A percentile compares a stretch with the other conserved stretches of the same genome.
Conservation (phyloP, 2,113 vertebrate genomes). For the Poeciliopsis retropinna region DNA sequence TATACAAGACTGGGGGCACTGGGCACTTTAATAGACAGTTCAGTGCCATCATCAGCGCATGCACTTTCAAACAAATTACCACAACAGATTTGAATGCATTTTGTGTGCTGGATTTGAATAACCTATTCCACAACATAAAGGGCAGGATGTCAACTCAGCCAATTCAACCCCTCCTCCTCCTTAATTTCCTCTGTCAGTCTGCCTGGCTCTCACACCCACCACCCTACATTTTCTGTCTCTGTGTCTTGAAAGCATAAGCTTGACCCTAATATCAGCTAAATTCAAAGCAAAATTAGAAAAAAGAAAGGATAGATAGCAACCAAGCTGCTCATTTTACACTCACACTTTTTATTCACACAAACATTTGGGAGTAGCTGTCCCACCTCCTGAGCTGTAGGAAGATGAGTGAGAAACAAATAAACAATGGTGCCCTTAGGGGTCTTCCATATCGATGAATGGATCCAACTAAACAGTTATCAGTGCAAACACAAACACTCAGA, state of each 20-base stretch:
- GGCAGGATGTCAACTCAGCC: slow-evolving; percentile 32
- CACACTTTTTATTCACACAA: slow-evolving; percentile 29
- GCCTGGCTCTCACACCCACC: slow-evolving; percentile 8
- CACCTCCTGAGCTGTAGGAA: slow-evolving; percentile 33
- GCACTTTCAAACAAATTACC: slow-evolving; percentile 49
- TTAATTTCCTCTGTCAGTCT: slow-evolving; percentile 30
- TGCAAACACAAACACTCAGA: slow-evolving; percentile 65
- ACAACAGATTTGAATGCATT: slow-evolving; percentile 39
- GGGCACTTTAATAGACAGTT: slow-evolving; percentile 50
- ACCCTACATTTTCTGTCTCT: background rate
- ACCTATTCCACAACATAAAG: slow-evolving; percentile 42
- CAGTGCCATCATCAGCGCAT: slow-evolving; percentile 47
- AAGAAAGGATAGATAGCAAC: background rate
- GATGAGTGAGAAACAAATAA: slow-evolving; percentile 46
- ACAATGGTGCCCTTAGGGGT: slow-evolving; percentile 58
- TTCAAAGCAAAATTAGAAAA: slow-evolving; percentile 17
- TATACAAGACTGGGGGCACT: slow-evolving; percentile 36
- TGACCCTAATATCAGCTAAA: slow-evolving; percentile 29
- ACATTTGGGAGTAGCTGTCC: slow-evolving; percentile 18
- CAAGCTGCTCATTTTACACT: background rate
- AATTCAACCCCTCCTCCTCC: slow-evolving; percentile 27
- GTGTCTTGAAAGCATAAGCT: slow-evolving; percentile 24
- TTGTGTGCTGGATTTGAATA: slow-evolving; percentile 48
- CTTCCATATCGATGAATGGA: slow-evolving; percentile 55
- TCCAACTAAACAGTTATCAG: slow-evolving; percentile 65